phyloP scores from a whole-genome alignment of 2,888 invertebrate species.

The Drosophila differens region DNA sequence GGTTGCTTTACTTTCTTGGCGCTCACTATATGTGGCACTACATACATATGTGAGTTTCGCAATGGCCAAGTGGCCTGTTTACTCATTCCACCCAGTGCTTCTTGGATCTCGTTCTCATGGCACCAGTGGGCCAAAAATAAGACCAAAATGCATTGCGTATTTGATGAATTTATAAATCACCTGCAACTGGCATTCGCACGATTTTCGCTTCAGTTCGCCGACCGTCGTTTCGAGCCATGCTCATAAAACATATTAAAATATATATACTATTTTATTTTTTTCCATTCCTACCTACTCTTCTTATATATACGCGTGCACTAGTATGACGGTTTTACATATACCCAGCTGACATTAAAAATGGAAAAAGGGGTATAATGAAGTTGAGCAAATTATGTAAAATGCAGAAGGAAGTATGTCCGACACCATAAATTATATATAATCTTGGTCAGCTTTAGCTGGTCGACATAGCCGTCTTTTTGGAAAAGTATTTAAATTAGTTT shows the following conservation, averaged over 20 bases:
- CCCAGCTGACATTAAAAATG: neutral
- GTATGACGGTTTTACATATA: conserved; percentile 24
- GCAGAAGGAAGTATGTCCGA: neutral
- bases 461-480: accelerated
- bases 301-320: conserved; percentile 4
- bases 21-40: neutral
- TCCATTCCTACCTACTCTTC: conserved; percentile 1
- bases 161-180: conserved; percentile 71
- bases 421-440: neutral
- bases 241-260: conserved; percentile 69
- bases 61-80: conserved; percentile 19
- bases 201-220: conserved; percentile 38
- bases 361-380: neutral
- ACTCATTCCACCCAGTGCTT: conserved; percentile 1
- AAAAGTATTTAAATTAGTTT: neutral
- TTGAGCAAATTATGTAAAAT: neutral
- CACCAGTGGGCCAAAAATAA: conserved; percentile 32
- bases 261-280: conserved; percentile 35
- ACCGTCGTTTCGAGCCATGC: conserved; percentile 25
- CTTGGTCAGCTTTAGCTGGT: neutral
- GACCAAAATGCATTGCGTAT: conserved; percentile 37
- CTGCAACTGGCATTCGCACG: conserved; percentile 46
- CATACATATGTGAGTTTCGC: neutral
- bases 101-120: conserved; percentile 3
- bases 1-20: conserved; percentile 4